Conservation (phyloP, 2,797 vertebrate species). For the Myripristis murdjan region DNA sequence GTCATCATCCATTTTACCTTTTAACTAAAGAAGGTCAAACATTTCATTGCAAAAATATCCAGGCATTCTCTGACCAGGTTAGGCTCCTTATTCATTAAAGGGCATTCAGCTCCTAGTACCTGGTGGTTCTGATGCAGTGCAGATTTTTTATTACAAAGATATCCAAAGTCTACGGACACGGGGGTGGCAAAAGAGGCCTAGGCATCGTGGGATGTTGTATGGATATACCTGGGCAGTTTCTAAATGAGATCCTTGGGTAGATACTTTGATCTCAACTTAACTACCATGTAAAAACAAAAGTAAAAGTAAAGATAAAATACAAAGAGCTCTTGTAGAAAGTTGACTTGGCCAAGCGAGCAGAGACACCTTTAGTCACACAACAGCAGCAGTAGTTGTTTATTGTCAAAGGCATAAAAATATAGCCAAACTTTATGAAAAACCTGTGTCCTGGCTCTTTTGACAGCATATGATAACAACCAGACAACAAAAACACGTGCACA, state of each 20-base stretch:
- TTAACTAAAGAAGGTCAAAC: constrained; percentile 18
- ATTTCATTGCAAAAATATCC: constrained; percentile 25
- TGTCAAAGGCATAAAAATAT: too few relatives aligned
- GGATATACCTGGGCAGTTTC: constrained; percentile 1
- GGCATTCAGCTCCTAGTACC: not conserved
- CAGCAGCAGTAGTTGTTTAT: too few relatives aligned
- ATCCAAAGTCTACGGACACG: not conserved
- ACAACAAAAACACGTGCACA: too few relatives aligned
- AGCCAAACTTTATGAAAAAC: too few relatives aligned
- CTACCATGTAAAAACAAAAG: too few relatives aligned
- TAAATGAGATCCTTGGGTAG: not conserved
- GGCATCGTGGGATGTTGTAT: not conserved
- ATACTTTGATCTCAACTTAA: not conserved
- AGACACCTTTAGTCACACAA: too few relatives aligned
- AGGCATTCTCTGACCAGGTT: not conserved
- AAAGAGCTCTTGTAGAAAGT: not conserved
- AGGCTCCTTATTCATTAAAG: not conserved
- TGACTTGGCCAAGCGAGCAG: not conserved
- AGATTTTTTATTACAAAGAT: not conserved
- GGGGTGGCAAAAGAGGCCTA: not conserved
- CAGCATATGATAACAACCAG: too few relatives aligned
- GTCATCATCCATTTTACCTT: not conserved
- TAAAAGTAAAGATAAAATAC: too few relatives aligned
- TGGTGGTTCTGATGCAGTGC: not conserved
- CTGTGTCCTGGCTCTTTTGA: too few relatives aligned